phyloP scores from a whole-genome alignment of 2,113 vertebrate species.

The Lamprotornis superbus region DNA sequence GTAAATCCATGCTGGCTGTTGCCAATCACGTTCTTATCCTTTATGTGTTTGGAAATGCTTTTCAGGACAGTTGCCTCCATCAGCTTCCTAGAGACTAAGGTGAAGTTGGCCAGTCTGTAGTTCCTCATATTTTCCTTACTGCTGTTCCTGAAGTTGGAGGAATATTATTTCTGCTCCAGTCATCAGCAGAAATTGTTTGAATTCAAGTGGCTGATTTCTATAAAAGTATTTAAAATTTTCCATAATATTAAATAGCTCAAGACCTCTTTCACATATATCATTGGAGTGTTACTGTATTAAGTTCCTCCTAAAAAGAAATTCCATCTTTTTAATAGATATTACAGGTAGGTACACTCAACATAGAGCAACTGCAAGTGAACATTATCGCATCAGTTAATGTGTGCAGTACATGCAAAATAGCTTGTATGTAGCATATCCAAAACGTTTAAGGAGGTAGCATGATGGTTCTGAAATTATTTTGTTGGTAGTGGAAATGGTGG shows the following conservation, averaged over 20 bases:
- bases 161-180: not conserved
- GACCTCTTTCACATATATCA: not conserved
- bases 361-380: not conserved
- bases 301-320: not conserved
- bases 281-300: not conserved
- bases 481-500: not conserved
- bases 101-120: not conserved
- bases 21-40: not conserved
- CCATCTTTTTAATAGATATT: not conserved
- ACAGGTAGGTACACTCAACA: not conserved
- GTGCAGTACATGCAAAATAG: not conserved
- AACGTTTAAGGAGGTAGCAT: not conserved
- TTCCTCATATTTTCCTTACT: not conserved
- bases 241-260: not conserved
- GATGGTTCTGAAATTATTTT: not conserved
- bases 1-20: not conserved
- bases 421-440: not conserved
- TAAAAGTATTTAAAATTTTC: not conserved
- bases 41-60: not conserved
- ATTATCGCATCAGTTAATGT: not conserved
- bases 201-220: not conserved
- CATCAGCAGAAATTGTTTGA: not conserved
- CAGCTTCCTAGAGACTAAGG: not conserved
- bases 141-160: not conserved
- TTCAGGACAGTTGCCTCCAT: not conserved